phyloP scores from a whole-genome alignment of 2,888 invertebrate species.

The Rhodophaea formosa region DNA sequence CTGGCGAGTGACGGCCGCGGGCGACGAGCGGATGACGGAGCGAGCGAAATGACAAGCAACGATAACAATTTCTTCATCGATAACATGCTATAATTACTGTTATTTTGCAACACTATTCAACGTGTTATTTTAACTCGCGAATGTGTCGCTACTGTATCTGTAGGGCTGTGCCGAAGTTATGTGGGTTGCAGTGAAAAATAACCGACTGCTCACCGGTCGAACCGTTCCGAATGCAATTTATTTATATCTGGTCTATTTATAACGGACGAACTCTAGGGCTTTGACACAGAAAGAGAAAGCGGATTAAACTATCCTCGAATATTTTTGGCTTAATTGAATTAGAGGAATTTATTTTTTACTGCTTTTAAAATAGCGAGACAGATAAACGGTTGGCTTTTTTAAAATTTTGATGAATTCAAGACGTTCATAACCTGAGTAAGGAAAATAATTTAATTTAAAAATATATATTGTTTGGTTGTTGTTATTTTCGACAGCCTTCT shows the following conservation, averaged over 20 bases:
- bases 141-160: constrained; percentile 19
- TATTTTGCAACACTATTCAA: constrained; percentile 40
- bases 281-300: constrained; percentile 17
- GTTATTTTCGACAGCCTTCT: too few species aligned
- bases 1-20: constrained; percentile 38
- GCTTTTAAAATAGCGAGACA: too few species aligned
- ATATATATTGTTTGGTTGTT: too few species aligned
- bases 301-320: constrained; percentile 5
- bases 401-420: too few species aligned
- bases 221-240: constrained; percentile 19
- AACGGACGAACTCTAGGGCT: constrained; percentile 19
- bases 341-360: too few species aligned
- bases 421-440: too few species aligned
- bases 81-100: constrained; percentile 48
- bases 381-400: too few species aligned
- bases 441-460: too few species aligned
- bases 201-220: constrained; percentile 4
- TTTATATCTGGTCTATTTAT: constrained; percentile 19
- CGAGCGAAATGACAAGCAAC: constrained; percentile 29
- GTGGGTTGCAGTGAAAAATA: constrained; percentile 19
- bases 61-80: constrained; percentile 61
- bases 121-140: constrained; percentile 26
- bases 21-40: constrained; percentile 30
- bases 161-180: neutral
- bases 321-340: neutral